Base-by-base conservation (phyloP, 2,888 invertebrate genomes). In the Drosophila affinis region DNA sequence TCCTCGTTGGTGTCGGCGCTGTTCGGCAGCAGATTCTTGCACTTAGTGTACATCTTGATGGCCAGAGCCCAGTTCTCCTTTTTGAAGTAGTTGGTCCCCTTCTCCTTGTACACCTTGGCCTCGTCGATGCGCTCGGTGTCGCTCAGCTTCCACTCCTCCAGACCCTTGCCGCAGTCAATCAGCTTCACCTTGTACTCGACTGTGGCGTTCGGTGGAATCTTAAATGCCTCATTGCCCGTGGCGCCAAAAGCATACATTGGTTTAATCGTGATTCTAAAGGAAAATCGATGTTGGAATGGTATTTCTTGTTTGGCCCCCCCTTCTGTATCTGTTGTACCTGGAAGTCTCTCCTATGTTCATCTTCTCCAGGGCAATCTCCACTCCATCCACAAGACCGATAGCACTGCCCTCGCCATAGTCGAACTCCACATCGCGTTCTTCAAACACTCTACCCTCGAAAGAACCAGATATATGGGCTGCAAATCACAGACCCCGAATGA, bases 31-130 rank as follows among this genome's bases (percentile, higher is more conserved):
- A 88, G 77, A 10, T 78, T 72, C 21, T 88, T 92, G 44, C 97
- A 95, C 90, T 96, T 96, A 81, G 95, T 95, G 91, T 99, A 99
- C 94, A 98, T 96, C 91, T 96, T 97, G 54, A 96, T 93, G 0
- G 99, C 98, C 78, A 97, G 87, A 61, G 93, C 92, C 82, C 94
- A 95, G 91, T 98, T 97, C 65, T 94, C 95, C 0, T 93, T 94
- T 91, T 97, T 98, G 89, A 98, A 98, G 91, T 97, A 98, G 54
- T 94, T 94, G 0, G 98, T 98, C 52, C 98, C 99, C 90, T 97
- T 98, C 72, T 96, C 96, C 92, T 99, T 99, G 75, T 95, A 95
- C 14, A 96, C 93, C 90, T 95, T 95, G 0, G 97, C 95, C 89
- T 97, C 96, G 64, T 96, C 96, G 7, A 99, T 80, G 90, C 96